A percentile compares a stretch with the other conserved stretches of the same genome.
These are phyloP conservation scores for Rhadinocentrus ornatus DNA, from an alignment of 2,797 vertebrate species.

Conservation along the genomic window DNA sequence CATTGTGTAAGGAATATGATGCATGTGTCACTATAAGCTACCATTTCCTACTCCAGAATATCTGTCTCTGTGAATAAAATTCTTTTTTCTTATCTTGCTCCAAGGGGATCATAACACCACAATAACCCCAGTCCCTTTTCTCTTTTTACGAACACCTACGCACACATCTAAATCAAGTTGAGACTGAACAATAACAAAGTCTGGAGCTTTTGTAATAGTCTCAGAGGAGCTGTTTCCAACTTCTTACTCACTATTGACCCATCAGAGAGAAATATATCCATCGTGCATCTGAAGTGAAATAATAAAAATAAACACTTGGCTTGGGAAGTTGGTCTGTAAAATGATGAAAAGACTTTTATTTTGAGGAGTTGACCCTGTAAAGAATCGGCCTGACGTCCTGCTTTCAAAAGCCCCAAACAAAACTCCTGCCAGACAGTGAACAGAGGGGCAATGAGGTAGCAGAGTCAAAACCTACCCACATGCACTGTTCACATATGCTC, in stretches of 20 bases:
- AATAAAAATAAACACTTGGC: conserved; percentile 76
- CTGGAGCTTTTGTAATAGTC: conserved; percentile 71
- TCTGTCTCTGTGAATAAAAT: conserved; percentile 60
- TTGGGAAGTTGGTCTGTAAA: conserved; percentile 57
- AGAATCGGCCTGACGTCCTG: conserved; percentile 58
- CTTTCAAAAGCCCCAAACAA: conserved; percentile 65
- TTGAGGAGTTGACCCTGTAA: conserved; percentile 71
- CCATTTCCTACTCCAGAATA: conserved; percentile 57
- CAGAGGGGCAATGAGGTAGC: conserved; percentile 58
- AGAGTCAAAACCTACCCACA: conserved; percentile 43
- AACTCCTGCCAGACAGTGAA: conserved; percentile 69
- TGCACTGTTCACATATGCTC: conserved; percentile 26
- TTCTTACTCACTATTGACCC: conserved; percentile 68
- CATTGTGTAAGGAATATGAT: conserved; percentile 20
- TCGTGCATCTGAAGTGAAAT: conserved; percentile 68
- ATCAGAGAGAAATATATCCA: conserved; percentile 67
- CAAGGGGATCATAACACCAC: conserved; percentile 64
- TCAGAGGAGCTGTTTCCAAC: conserved; percentile 73
- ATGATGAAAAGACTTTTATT: conserved; percentile 75
- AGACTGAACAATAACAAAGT: conserved; percentile 80
- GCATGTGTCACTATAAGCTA: conserved; percentile 58
- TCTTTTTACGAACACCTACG: conserved; percentile 68
- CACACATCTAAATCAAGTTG: conserved; percentile 72
- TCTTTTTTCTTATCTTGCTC: conserved; percentile 63
- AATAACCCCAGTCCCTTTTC: conserved; percentile 60